Evolutionary conservation across 2,797 vertebrate genomes (phyloP).

Genomic region (Cercopithecus petaurista): DNA sequence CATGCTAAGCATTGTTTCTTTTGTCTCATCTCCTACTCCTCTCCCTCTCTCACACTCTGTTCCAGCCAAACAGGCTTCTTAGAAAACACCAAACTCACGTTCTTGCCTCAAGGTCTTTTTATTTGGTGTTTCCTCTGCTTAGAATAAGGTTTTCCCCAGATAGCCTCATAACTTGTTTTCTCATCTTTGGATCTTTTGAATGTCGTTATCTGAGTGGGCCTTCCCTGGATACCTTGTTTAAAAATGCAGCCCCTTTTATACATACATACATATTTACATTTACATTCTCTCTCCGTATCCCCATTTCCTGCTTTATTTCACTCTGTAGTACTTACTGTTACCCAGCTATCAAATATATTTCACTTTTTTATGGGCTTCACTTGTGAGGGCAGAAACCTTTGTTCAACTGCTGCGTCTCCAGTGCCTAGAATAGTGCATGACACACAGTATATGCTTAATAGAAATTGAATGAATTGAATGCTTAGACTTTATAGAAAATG

Average conservation of each 20-base stretch:
- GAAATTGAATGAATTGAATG: background rate
- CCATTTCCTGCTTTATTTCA: background rate
- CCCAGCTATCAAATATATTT: background rate
- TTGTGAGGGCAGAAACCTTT: background rate
- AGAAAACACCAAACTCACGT: background rate
- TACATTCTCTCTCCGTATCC: background rate
- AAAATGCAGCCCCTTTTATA: background rate
- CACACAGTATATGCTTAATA: background rate
- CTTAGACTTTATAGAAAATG: background rate
- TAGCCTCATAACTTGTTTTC: background rate
- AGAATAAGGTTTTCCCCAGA: background rate
- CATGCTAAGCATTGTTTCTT: background rate
- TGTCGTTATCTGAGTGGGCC: background rate
- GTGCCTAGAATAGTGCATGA: background rate
- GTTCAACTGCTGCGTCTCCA: background rate
- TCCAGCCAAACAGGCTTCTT: background rate
- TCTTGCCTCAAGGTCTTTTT: background rate
- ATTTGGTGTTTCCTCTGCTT: background rate
- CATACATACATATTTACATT: rapidly evolving
- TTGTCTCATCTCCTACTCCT: background rate
- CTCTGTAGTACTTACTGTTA: background rate
- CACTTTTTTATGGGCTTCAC: background rate
- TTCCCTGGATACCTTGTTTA: background rate
- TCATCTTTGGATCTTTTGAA: background rate
- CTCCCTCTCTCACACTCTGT: background rate